Evolutionary conservation across 2,888 invertebrate species (phyloP), one percentile per base, ranked within the genome.

Genomic region (Sussaba pulchella): DNA sequence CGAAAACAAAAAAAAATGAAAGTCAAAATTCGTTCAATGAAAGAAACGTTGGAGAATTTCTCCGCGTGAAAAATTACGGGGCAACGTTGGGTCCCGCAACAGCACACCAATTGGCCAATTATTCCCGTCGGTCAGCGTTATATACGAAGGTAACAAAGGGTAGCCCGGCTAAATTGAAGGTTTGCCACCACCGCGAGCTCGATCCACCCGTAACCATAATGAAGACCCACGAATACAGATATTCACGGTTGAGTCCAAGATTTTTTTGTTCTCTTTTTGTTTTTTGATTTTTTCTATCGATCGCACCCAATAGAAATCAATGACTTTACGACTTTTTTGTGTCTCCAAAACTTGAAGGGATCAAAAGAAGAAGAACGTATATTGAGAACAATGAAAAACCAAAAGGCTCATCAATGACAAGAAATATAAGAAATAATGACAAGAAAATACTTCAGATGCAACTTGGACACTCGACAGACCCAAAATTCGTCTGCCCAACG

Each of bases 121-220:
- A 88, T 79, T 74, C 59, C 85, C 79, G 72, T 70, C 66, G 71
- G 67, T 71, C 73, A 70, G 61, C 59, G 70, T 59, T 70, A 39
- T 57, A 74, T 67, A 31, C 71, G 66, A 31, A 17, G 70, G 69
- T 66, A 78, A 73, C 63, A 81, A 69, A 77, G 63, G 54, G 63
- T 63, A 79, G 50, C 54, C 61, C 78, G 36, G 78, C 45, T 79
- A 85, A 86, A 88, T 87, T 87, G 83, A 75, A 85, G 85, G 86
- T 85, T 82, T 75, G 83, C 69, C 79, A 67, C 71, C 75, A 75
- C 82, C 72, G 64, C 70, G 71, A 80, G 71, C 80, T 73, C 75
- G 78, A 87, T 86, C 88, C 88, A 88, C 84, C 82, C 84, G 64
- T n/a, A 66, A 64, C 71, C n/a, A 31, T 87, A 88, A 88, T 84